Conservation (phyloP, 2,888 invertebrate genomes). For the Lysandra bellargus region DNA sequence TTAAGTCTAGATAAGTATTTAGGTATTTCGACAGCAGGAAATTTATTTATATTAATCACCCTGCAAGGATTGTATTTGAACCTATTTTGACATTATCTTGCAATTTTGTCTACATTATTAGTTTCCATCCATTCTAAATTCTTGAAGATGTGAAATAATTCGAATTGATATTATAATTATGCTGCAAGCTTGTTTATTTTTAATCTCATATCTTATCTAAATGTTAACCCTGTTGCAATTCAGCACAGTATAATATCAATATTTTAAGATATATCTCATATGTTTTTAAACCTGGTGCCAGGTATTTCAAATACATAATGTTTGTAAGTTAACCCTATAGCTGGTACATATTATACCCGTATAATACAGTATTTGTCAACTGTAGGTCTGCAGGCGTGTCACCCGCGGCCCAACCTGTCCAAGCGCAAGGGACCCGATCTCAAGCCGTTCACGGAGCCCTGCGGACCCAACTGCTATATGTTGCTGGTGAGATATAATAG, state of each 20-base stretch:
- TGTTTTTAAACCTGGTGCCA: no score
- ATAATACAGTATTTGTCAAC: background rate
- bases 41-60: background rate
- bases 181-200: no score
- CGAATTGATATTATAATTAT: no score
- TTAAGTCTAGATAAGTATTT: background rate
- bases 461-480: constrained; percentile 93
- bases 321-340: background rate
- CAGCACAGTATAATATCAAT: no score
- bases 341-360: background rate
- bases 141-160: no score
- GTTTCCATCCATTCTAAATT: no score
- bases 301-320: no score
- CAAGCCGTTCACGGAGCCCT: constrained; percentile 91
- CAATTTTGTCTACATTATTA: no score
- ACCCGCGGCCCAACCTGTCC: constrained; percentile 93
- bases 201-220: no score
- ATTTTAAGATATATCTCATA: no score
- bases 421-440: constrained; percentile 94
- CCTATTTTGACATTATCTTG: background rate
- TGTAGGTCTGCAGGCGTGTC: constrained; percentile 91
- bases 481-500: constrained; percentile 83
- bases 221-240: no score
- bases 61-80: background rate
- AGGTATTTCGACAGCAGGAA: background rate